Conservation (phyloP, 2,797 vertebrate species). For the Tolypeutes matacus region DNA sequence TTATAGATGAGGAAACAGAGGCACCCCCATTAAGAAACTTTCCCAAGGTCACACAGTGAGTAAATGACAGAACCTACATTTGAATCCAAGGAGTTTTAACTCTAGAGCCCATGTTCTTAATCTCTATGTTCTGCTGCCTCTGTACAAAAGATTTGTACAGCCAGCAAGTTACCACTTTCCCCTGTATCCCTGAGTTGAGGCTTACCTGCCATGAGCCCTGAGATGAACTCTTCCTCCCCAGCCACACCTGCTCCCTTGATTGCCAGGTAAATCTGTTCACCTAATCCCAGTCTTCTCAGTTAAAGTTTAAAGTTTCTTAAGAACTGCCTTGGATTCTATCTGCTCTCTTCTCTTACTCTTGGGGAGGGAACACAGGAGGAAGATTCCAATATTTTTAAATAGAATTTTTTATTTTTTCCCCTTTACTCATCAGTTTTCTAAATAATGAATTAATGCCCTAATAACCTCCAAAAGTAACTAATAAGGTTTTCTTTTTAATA, state of each 20-base stretch:
- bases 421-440: neutral
- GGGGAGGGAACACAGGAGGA: neutral
- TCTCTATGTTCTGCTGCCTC: neutral
- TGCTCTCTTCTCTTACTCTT: neutral
- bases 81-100: neutral
- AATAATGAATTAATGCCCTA: constrained; percentile 8
- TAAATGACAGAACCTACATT: neutral
- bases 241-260: neutral
- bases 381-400: constrained; percentile 2
- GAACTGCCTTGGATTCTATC: neutral
- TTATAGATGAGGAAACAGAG: neutral
- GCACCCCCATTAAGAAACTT: neutral
- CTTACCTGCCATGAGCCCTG: neutral
- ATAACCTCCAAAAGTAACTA: neutral
- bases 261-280: neutral
- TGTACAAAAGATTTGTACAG: constrained; percentile 7
- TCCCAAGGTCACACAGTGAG: neutral
- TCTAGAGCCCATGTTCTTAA: neutral
- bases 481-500: constrained; percentile 14
- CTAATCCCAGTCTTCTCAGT: neutral
- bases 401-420: neutral
- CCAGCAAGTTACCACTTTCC: neutral
- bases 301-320: neutral
- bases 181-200: neutral
- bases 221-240: neutral